Evolutionary conservation across 1,140 invertebrate species (phyloP), one percentile per base, ranked within the genome.

Genomic region (Camponotus pennsylvanicus): DNA sequence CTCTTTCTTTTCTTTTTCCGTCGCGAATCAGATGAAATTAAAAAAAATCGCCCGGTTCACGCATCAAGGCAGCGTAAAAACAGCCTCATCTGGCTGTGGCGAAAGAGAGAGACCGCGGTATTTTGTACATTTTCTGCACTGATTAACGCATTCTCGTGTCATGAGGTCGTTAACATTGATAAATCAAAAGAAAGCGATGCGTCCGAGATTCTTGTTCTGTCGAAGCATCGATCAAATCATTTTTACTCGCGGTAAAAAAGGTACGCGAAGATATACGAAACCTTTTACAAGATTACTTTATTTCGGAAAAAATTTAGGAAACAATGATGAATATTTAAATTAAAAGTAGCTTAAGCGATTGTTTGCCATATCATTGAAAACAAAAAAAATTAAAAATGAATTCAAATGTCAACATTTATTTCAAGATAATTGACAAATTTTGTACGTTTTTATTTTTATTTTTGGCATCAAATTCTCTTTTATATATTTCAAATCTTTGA

Each of bases 81-180:
- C 84, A 89, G 70, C 27, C 32, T 34, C 42, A 27, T 67, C 42
- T 34, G 15, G 18, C 64, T 66, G 69, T 80, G 61, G 77, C 64
- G 88, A 90, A 83, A 89, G 49, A 64, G 69, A 78, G 80, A 49
- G 73, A 37, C 55, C 40, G 32, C 5, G 27, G 13, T 52, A 69
- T 73, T 90, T 87, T 86, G 71, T 89, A 73, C 66, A 57, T 86
- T 86, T 89, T 89, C 84, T 83, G 84, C 77, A 73, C 85, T 83
- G 88, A 89, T 89, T 89, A 89, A 83, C 76, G 69, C 55, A 85
- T 90, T 75, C 88, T 70, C 78, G 52, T 37, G 34, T 21, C 59
- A 40, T 8, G 52, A 21, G 87, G 85, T 90, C 88, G 45, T 89
- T 89, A 90, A 90, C 88, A 87, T 40, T 63, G 85, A 61, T 69